phyloP scores from a whole-genome alignment of 2,888 invertebrate genomes.

The Torymus aiolomorphi region DNA sequence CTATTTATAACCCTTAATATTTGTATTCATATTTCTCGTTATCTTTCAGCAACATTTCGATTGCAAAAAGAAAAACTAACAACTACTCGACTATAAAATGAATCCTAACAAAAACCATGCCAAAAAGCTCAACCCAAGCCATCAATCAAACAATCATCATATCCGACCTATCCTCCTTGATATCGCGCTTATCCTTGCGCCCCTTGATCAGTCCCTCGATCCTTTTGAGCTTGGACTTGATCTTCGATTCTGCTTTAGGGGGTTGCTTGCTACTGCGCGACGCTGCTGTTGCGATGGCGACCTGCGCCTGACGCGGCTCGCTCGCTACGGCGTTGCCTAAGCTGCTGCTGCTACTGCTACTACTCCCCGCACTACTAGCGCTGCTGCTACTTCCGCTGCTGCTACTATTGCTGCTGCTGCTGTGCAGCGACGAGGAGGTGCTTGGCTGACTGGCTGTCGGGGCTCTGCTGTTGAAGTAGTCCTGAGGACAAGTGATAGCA shows the following conservation, averaged over 20 bases:
- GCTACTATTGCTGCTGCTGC: constrained; percentile 14
- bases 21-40: neutral
- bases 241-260: constrained; percentile 63
- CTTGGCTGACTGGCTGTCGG: constrained; percentile 66
- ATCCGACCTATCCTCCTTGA: constrained; percentile 66
- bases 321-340: constrained; percentile 46
- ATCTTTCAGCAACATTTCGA: neutral
- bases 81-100: neutral
- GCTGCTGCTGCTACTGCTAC: constrained; percentile 25
- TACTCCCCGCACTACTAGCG: constrained; percentile 22
- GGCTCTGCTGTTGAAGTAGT: constrained; percentile 72
- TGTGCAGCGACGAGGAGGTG: constrained; percentile 43
- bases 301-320: constrained; percentile 54
- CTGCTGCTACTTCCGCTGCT: constrained; percentile 23
- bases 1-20: no score
- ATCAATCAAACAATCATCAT: neutral
- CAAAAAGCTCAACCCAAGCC: neutral
- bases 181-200: constrained; percentile 70
- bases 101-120: neutral
- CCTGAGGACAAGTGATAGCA: constrained; percentile 62
- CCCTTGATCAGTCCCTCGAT: constrained; percentile 64
- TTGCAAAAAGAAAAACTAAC: neutral
- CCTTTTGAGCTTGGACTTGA: constrained; percentile 70
- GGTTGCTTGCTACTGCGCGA: constrained; percentile 6
- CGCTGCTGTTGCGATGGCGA: neutral